phyloP scores from a whole-genome alignment of 2,797 vertebrate genomes.

The Gymnodraco acuticeps region DNA sequence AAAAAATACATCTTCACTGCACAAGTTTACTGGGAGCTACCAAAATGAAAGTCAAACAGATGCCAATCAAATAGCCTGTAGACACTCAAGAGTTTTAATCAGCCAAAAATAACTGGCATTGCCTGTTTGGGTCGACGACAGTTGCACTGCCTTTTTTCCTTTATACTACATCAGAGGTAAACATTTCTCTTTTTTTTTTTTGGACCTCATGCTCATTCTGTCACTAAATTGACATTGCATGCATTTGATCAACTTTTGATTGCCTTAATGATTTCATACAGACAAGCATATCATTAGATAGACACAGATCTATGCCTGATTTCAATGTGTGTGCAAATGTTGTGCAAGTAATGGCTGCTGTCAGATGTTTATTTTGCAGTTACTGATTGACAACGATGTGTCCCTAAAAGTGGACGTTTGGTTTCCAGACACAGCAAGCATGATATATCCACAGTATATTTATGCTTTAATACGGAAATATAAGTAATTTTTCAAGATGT shows the following conservation, averaged over 20 bases:
- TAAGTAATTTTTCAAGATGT: neutral
- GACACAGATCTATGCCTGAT: neutral
- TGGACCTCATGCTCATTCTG: neutral
- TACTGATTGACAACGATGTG: conserved; percentile 38
- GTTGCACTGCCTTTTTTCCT: neutral
- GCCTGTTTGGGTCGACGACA: neutral
- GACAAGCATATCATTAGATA: too few relatives aligned
- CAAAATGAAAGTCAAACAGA: neutral
- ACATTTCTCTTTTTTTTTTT: neutral
- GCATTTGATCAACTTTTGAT: conserved; percentile 1
- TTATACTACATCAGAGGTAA: neutral
- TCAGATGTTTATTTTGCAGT: conserved; percentile 36
- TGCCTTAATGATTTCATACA: neutral
- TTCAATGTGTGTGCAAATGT: conserved; percentile 5
- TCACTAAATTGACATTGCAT: neutral
- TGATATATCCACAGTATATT: neutral
- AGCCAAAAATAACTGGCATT: neutral
- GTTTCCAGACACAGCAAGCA: neutral
- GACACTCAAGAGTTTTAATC: neutral
- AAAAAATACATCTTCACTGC: neutral
- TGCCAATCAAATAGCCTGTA: neutral
- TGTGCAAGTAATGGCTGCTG: conserved; percentile 12
- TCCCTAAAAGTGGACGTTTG: conserved; percentile 4
- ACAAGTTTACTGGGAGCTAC: neutral
- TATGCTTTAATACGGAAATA: neutral